These are phyloP conservation scores for Boloria selene DNA, from an alignment of 2,888 invertebrate genomes.

Conservation along the genomic window DNA sequence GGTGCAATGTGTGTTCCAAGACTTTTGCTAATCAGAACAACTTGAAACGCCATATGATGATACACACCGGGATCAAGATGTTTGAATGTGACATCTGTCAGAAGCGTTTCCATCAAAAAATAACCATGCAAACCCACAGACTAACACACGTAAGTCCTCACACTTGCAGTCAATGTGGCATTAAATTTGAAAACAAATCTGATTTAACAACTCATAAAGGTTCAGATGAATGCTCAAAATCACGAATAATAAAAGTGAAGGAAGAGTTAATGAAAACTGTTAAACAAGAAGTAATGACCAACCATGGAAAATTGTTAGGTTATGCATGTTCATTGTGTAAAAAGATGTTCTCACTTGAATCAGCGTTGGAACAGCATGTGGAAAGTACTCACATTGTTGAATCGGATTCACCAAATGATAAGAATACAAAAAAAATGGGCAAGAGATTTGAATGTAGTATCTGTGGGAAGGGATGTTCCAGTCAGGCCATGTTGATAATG, in stretches of 20 bases:
- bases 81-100: constrained; percentile 75
- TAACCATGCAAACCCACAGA: constrained; percentile 77
- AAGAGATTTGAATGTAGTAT: constrained; percentile 70
- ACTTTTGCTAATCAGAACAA: constrained; percentile 78
- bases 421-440: constrained; percentile 53
- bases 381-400: constrained; percentile 67
- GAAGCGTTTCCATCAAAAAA: constrained; percentile 75
- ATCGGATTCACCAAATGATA: constrained; percentile 61
- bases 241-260: constrained; percentile 61
- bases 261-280: constrained; percentile 73
- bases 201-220: constrained; percentile 57
- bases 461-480: constrained; percentile 74
- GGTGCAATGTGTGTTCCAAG: constrained; percentile 67
- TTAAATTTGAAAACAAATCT: constrained; percentile 59
- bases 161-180: constrained; percentile 66
- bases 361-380: constrained; percentile 71
- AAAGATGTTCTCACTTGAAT: constrained; percentile 74
- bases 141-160: constrained; percentile 68
- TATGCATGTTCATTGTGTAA: constrained; percentile 75
- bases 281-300: constrained; percentile 70
- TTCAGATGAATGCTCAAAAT: constrained; percentile 57
- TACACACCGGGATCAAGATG: constrained; percentile 71
- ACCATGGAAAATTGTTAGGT: constrained; percentile 66
- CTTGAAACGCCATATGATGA: constrained; percentile 77
- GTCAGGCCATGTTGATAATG: constrained; percentile 78